Conservation (phyloP, 2,888 invertebrate species). For the Chalcis sispes region DNA sequence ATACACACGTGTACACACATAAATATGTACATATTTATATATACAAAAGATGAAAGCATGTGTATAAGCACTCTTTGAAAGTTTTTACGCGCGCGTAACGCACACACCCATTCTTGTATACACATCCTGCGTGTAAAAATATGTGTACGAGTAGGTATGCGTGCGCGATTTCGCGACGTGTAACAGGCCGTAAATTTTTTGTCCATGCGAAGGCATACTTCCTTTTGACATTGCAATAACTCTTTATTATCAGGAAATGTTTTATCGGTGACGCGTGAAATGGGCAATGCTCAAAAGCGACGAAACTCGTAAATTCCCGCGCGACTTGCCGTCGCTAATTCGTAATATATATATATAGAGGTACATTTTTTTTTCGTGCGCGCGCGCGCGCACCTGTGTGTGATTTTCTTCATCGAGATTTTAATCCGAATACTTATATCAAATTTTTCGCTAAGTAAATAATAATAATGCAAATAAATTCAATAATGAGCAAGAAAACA, state of each 20-base stretch:
- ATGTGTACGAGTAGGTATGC: neutral
- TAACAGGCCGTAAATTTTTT: constrained; percentile 54
- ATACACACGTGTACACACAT: too few species aligned
- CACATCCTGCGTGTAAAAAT: neutral
- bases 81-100: constrained; percentile 8
- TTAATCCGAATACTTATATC: constrained; percentile 44
- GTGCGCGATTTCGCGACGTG: constrained; percentile 44
- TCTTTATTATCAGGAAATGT: constrained; percentile 55
- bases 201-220: neutral
- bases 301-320: constrained; percentile 52
- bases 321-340: constrained; percentile 34
- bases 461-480: constrained; percentile 30
- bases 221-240: constrained; percentile 52
- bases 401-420: too few species aligned
- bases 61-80: too few species aligned
- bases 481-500: constrained; percentile 22
- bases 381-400: neutral
- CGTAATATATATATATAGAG: constrained; percentile 34
- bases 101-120: neutral
- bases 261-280: constrained; percentile 55
- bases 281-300: constrained; percentile 52
- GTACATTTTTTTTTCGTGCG: too few species aligned
- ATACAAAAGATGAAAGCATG: too few species aligned
- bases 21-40: too few species aligned
- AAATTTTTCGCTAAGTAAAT: constrained; percentile 43